Percentiles rank a stretch among this genome's conserved stretches.
phyloP scores from a whole-genome alignment of 2,888 invertebrate species.

The Sylvicola cinctus region DNA sequence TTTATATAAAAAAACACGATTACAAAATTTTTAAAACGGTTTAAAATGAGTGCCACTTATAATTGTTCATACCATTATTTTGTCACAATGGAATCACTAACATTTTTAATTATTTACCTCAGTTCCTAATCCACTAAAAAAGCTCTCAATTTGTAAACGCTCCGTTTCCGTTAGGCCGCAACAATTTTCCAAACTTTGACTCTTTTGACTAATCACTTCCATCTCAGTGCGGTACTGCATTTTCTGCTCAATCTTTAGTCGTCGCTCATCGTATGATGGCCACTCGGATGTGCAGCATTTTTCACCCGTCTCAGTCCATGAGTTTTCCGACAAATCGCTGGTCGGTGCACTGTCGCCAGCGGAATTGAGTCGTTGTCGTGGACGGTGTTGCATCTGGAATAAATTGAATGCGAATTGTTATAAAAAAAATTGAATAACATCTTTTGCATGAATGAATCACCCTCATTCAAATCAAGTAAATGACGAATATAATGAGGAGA shows the following conservation, averaged over 20 bases:
- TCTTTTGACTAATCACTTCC: conserved; percentile 14
- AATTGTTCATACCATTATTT: no score
- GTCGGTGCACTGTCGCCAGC: conserved; percentile 34
- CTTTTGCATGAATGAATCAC: no score
- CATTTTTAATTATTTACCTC: conserved; percentile 29
- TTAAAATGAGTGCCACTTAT: no score
- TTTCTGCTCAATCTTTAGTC: neutral
- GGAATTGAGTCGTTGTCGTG: conserved; percentile 33
- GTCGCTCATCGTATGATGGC: conserved; percentile 20
- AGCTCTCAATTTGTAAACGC: conserved; percentile 46
- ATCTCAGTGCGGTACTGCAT: conserved; percentile 11
- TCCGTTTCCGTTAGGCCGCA: conserved; percentile 37
- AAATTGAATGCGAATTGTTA: no score
- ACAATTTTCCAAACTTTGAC: conserved; percentile 22
- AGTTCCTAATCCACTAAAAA: conserved; percentile 56
- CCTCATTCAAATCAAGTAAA: no score
- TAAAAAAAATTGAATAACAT: no score
- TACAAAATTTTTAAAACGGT: no score
- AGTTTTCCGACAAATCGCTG: conserved; percentile 30
- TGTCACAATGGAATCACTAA: no score
- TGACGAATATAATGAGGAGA: no score
- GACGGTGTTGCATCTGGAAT: no score
- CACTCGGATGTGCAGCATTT: conserved; percentile 13
- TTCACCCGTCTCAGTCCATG: conserved; percentile 7
- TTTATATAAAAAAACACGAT: no score